A percentile compares a stretch with the other conserved stretches of the same genome.
Conservation (phyloP, 35 echinoderm and acorn worm species). For the Diadema setosum region DNA sequence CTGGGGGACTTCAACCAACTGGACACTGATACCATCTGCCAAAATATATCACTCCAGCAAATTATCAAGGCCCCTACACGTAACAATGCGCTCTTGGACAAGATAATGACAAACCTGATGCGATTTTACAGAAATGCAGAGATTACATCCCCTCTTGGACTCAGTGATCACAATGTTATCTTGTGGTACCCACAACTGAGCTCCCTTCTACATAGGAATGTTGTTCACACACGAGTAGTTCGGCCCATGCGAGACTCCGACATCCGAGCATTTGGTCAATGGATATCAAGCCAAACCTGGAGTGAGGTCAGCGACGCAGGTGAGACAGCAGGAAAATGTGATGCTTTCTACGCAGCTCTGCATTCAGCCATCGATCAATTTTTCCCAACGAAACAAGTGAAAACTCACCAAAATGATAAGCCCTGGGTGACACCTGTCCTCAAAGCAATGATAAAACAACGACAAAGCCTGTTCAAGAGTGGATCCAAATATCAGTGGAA, state of each 20-base stretch:
- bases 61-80: background rate
- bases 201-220: background rate
- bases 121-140: background rate
- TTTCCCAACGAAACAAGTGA: background rate
- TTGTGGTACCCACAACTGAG: background rate
- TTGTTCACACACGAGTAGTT: background rate
- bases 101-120: background rate
- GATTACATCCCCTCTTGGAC: background rate
- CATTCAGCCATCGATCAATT: background rate
- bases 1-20: background rate
- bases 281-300: background rate
- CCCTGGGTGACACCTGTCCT: slow-evolving; percentile 19
- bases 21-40: background rate
- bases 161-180: background rate
- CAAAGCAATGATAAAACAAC: background rate
- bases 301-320: background rate
- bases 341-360: background rate
- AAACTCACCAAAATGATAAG: slow-evolving; percentile 1
- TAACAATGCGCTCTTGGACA: background rate
- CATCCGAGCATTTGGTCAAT: background rate
- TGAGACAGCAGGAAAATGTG: background rate
- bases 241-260: background rate
- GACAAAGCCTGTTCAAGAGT: no score
- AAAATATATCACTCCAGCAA: background rate
- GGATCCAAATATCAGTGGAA: no score